Base-by-base conservation (phyloP, 53 echinoderm and acorn worm species). In the Glandiceps talaboti region DNA sequence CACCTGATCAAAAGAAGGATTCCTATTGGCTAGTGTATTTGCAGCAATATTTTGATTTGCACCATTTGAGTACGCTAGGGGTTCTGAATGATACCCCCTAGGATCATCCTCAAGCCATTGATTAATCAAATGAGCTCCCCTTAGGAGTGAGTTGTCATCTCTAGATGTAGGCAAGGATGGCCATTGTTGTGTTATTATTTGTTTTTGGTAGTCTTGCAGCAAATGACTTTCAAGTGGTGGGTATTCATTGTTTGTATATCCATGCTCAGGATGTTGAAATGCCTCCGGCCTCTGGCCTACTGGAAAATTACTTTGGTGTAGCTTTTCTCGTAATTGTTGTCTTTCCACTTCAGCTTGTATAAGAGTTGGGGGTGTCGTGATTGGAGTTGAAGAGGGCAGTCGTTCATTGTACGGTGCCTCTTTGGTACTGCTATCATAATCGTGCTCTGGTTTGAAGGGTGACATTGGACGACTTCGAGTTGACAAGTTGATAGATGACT, bases 381-480 rank as follows among this genome's bases (percentile, higher is more conserved):
- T 84, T 78, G 84, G 84, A 0, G 84, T 84, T 72, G 84, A 84
- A 0, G 79, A 84, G 73, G 79, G 74, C 28, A 84, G 79, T 32
- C 74, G 28, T 30, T 84, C 78, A 31, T 84, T 84, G 29, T 78
- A 84, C 1, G 80, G 33, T 25, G 80, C 33, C 25, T 78, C 78
- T 27, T 73, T 79, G 31, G 31, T 79, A 45, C 79, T 79, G 30
- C 74, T 73, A 20, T 45, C 6, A 20, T 12, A 12, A 45, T 45
- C 64, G 20, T 6, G 6, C 6, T 45, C 64, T 12, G 64, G 64
- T 45, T 45, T 45, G 64, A 45, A 45, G 6, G 64, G 64, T 45
- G 20, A 20, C 64, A 45, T 45, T 12, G 64, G 64, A 45, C 20
- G 64, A 20, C 64, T 45, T 6, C 20, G 6, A 45, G 64, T 45